Percentiles rank a stretch among this genome's conserved stretches.
Conservation (phyloP, 2,888 invertebrate species). For the Bombylius discolor region DNA sequence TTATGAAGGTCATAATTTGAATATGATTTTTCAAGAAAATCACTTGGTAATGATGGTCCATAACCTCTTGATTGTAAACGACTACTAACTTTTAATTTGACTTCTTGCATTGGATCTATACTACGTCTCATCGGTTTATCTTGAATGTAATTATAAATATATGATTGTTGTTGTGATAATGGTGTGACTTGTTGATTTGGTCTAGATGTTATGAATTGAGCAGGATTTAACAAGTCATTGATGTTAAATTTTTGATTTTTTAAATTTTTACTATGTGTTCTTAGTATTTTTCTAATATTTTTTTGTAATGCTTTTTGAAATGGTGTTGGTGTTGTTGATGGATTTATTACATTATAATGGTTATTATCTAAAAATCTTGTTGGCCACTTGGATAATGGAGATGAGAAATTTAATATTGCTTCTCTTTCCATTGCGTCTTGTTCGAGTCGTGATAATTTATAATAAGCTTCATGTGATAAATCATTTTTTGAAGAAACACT, state of each 20-base stretch:
- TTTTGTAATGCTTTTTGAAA: neutral
- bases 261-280: no score
- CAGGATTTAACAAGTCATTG: no score
- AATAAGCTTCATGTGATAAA: conserved; percentile 33
- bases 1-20: no score
- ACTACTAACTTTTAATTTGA: conserved; percentile 30
- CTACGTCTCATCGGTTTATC: neutral
- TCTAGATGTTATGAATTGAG: no score
- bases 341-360: no score
- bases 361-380: no score
- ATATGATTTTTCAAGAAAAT: conserved; percentile 17
- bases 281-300: no score
- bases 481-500: conserved; percentile 22
- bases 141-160: no score
- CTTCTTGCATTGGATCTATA: conserved; percentile 26
- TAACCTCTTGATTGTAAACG: conserved; percentile 26
- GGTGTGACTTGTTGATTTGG: no score
- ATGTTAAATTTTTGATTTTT: no score
- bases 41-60: conserved; percentile 29
- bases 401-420: neutral
- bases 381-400: neutral
- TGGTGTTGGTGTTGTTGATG: neutral
- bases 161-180: no score
- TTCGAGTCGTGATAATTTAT: conserved; percentile 33
- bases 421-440: conserved; percentile 23